Evolutionary conservation across 1,140 invertebrate genomes (phyloP).

Genomic region (Cylas formicarius): DNA sequence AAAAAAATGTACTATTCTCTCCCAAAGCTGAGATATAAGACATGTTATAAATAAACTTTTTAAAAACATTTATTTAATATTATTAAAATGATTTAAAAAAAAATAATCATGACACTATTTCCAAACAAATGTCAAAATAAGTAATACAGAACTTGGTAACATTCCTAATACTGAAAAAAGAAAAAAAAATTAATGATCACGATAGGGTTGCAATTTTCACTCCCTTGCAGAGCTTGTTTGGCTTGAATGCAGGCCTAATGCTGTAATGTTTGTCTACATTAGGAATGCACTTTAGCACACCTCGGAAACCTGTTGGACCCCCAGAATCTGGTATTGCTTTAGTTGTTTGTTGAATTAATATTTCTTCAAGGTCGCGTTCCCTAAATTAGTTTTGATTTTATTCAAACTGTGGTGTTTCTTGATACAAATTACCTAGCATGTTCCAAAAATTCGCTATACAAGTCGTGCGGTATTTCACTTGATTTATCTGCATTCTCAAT

Average conservation of each 20-base stretch:
- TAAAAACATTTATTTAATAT: too few relatives aligned
- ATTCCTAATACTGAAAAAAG: background rate
- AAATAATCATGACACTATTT: too few relatives aligned
- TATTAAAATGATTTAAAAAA: too few relatives aligned
- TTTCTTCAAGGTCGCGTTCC: conserved; percentile 39
- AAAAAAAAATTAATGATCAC: conserved; percentile 14
- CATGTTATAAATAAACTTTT: too few relatives aligned
- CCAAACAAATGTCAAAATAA: too few relatives aligned
- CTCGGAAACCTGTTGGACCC: conserved; percentile 27
- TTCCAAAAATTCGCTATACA: conserved; percentile 53
- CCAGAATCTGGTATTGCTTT: conserved; percentile 31
- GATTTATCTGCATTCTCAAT: conserved; percentile 59
- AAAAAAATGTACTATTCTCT: too few relatives aligned
- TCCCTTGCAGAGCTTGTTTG: conserved; percentile 16
- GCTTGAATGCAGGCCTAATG: conserved; percentile 18
- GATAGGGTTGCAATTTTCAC: conserved; percentile 13
- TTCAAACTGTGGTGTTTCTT: conserved; percentile 2
- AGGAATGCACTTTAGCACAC: conserved; percentile 35
- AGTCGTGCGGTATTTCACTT: conserved; percentile 50
- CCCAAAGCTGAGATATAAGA: too few relatives aligned
- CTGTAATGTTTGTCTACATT: conserved; percentile 19
- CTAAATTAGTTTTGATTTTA: conserved; percentile 24
- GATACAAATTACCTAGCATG: conserved; percentile 32
- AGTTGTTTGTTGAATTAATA: conserved; percentile 36
- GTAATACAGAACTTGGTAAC: too few relatives aligned